Evolutionary conservation across 2,113 vertebrate genomes (phyloP).

Genomic region (Sinosuthora webbiana): DNA sequence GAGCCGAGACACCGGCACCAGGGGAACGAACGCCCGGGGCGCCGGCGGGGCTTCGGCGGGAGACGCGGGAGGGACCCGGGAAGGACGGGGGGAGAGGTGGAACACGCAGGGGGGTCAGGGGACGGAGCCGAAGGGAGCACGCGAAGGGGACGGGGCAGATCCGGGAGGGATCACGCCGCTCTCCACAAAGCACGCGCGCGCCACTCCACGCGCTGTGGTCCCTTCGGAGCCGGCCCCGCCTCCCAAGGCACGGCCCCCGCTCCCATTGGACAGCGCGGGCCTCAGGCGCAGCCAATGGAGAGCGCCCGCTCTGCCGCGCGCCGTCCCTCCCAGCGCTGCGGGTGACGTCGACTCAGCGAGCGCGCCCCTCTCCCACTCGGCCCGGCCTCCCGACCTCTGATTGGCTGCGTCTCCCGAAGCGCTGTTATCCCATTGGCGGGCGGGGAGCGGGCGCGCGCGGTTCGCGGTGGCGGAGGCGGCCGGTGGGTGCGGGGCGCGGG

Average conservation of each 20-base stretch:
- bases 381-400: background rate
- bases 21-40: too few relatives aligned
- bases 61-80: accelerated
- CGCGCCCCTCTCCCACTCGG: accelerated
- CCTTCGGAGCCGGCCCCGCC: accelerated
- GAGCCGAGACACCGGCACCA: background rate
- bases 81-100: accelerated
- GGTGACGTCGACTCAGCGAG: accelerated
- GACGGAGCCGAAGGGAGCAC: too few relatives aligned
- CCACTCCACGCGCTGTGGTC: accelerated
- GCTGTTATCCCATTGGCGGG: background rate
- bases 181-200: accelerated
- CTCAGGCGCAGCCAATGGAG: background rate
- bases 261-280: background rate
- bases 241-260: background rate
- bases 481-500: background rate
- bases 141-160: too few relatives aligned
- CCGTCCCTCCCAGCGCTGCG: accelerated
- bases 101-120: background rate
- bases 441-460: background rate
- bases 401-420: background rate
- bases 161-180: accelerated
- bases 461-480: background rate
- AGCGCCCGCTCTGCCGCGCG: background rate
- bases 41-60: too few relatives aligned